Base-by-base conservation (phyloP, 2,113 vertebrate genomes). In the Lepisosteus oculatus region DNA sequence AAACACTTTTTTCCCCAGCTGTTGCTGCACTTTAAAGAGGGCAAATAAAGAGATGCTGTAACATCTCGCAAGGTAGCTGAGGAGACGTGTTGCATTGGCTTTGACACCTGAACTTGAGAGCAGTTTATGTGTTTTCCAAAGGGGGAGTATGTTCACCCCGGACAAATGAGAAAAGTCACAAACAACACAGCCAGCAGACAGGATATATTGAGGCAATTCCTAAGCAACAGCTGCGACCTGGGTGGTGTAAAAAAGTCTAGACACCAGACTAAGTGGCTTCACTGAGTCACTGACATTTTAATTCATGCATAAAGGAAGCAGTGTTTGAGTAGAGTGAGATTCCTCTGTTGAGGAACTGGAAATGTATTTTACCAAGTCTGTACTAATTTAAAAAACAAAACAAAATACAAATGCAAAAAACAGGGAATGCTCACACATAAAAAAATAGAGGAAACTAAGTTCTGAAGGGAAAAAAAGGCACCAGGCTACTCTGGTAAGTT, bases 191-290 rank as follows among this genome's bases (percentile, higher is more conserved):
- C 69, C 82, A 85, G 88, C 83, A 7, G 87, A 90, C 88, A 92
- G 89, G 86, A 88, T 90, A 88, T 90, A 95, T 90, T 85, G 93
- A 95, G 87, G 88, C 90, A 93, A 91, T 95, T 94, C 90, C 83
- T 90, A 86, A 83, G 82, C 78, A 91, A 89, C 91, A 92, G 92
- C 93, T 93, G 92, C 2, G 51, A 85, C 91, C 87, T 76, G 71
- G 85, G 74, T 83, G 78, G 71, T 84, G 87, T 82, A 86, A 85
- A 86, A 81, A 86, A 79, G 83, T 77, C 77, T 74, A 84, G 80
- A 86, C 74, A 77, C 75, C 71, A 70, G 74, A 77, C 71, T 70
- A 55, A 73, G 69, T 78, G 84, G 75, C 81, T 73, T 80, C 78
- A 77, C 85, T 79, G 63, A 85, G 78, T 88, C 85, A 84, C 84